Percentiles rank a stretch among this genome's conserved stretches.
phyloP scores from a whole-genome alignment of 2,797 vertebrate genomes.

The Hemibagrus guttatus region DNA sequence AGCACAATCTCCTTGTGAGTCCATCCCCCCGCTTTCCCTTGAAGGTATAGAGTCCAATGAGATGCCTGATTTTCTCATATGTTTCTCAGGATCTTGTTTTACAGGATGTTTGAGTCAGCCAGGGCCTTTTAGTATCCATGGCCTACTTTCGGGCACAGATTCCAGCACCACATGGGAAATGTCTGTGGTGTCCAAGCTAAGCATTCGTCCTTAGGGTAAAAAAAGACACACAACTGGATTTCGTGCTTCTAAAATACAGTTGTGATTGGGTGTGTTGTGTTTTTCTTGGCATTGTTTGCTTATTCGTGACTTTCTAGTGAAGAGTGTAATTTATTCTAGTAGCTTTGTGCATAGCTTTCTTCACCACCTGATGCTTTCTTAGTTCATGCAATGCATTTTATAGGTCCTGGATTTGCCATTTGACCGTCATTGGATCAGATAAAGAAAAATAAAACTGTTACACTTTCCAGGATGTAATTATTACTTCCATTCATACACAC shows the following conservation, averaged over 20 bases:
- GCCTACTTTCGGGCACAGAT: constrained; percentile 24
- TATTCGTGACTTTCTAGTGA: not conserved
- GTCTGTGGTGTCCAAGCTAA: constrained; percentile 33
- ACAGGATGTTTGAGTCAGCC: constrained; percentile 17
- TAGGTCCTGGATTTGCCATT: not conserved
- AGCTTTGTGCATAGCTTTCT: not conserved
- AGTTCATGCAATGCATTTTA: not conserved
- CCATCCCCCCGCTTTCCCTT: not conserved
- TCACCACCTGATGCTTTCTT: not conserved
- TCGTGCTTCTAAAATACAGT: not conserved
- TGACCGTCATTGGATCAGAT: not conserved
- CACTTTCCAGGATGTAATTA: not conserved
- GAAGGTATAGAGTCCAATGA: not conserved
- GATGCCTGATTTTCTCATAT: not conserved
- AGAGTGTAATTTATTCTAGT: not conserved
- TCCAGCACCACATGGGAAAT: constrained; percentile 39
- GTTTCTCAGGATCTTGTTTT: constrained; percentile 20
- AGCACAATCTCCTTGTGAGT: constrained; percentile 39
- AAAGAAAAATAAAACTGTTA: not conserved
- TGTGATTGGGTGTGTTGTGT: not conserved
- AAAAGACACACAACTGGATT: constrained; percentile 7
- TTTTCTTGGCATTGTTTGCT: not conserved
- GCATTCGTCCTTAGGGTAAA: constrained; percentile 11
- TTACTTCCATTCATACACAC: not conserved
- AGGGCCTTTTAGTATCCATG: not conserved